Conservation (phyloP, 2,888 invertebrate genomes). For the Odontocerum albicorne region DNA sequence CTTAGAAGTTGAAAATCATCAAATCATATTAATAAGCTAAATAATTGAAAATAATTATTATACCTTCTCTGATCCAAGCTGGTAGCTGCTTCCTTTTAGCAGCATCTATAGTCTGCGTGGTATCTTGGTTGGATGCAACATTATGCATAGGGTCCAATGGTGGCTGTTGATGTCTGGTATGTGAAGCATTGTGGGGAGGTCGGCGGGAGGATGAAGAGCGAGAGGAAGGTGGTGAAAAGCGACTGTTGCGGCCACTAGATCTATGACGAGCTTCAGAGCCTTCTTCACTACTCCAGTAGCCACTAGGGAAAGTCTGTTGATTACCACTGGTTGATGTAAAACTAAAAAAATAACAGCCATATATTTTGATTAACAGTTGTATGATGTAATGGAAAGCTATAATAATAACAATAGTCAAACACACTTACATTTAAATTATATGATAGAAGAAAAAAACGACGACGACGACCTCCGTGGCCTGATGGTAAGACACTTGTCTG, state of each 20-base stretch:
- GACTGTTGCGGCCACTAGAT: not conserved
- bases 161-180: slow-evolving; percentile 6
- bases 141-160: slow-evolving; percentile 44
- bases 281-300: slow-evolving; percentile 32
- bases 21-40: too few relatives aligned
- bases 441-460: too few relatives aligned
- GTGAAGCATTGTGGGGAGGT: not conserved
- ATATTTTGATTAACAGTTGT: not conserved
- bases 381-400: not conserved
- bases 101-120: slow-evolving; percentile 66
- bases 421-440: too few relatives aligned
- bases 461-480: too few relatives aligned
- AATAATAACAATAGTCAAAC: too few relatives aligned
- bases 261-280: slow-evolving; percentile 1
- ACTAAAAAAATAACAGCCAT: not conserved
- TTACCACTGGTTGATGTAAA: slow-evolving; percentile 3
- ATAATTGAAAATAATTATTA: too few relatives aligned
- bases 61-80: slow-evolving; percentile 95
- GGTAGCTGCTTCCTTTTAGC: slow-evolving; percentile 88
- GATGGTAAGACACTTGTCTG: too few relatives aligned
- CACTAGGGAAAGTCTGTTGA: slow-evolving; percentile 4
- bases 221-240: slow-evolving; percentile 5
- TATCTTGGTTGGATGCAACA: slow-evolving; percentile 39
- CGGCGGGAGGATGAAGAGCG: not conserved
- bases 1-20: too few relatives aligned